These are phyloP conservation scores for Aelia acuminata DNA, from an alignment of 2,888 invertebrate species.

Conservation along the genomic window DNA sequence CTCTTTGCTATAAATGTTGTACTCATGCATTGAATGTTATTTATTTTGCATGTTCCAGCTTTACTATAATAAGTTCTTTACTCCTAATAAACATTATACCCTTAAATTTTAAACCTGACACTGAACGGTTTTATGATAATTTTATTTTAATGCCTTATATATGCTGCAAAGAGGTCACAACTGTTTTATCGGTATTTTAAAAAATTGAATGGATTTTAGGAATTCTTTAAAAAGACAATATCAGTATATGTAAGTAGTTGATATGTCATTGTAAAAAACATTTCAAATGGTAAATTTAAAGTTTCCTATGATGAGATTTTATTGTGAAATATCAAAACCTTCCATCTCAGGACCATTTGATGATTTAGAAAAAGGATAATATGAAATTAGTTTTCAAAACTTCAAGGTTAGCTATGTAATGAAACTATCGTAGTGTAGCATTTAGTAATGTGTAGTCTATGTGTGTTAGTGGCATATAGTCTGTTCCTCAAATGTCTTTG, in stretches of 20 bases:
- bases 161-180: neutral
- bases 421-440: neutral
- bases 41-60: neutral
- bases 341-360: neutral
- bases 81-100: neutral
- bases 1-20: neutral
- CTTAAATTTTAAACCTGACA: neutral
- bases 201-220: neutral
- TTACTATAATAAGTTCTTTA: neutral
- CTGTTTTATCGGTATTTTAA: neutral
- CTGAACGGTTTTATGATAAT: neutral
- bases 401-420: neutral
- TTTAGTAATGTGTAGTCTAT: neutral
- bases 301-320: neutral
- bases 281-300: neutral
- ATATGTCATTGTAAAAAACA: neutral
- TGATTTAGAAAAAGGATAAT: neutral
- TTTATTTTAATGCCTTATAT: neutral
- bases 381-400: neutral
- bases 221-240: no score
- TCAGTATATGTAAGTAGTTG: neutral
- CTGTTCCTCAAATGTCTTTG: neutral
- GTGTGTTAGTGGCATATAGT: neutral
- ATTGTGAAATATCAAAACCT: neutral
- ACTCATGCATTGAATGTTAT: neutral